phyloP scores from a whole-genome alignment of 1,140 invertebrate genomes.

The Matsumurasca onukii region DNA sequence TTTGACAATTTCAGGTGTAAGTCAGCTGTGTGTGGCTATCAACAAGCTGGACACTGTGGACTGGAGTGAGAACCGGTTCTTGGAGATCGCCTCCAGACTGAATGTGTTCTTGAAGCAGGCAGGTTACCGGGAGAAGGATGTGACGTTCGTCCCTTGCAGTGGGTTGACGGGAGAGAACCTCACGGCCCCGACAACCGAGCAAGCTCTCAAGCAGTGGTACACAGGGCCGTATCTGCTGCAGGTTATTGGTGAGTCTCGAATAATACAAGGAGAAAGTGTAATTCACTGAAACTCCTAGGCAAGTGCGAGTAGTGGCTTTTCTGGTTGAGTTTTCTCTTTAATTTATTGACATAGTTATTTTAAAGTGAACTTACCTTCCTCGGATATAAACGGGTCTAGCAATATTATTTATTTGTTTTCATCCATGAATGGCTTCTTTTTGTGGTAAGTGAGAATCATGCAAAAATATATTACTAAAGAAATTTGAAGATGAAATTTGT shows the following conservation, averaged over 20 bases:
- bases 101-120: conserved; percentile 90
- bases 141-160: conserved; percentile 93
- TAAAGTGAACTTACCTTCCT: too few relatives aligned
- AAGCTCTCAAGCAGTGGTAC: conserved; percentile 79
- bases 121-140: conserved; percentile 88
- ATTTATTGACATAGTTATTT: too few relatives aligned
- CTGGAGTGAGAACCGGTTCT: conserved; percentile 80
- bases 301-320: too few relatives aligned
- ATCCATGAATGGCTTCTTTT: too few relatives aligned
- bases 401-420: too few relatives aligned
- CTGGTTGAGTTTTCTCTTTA: too few relatives aligned
- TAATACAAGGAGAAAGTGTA: too few relatives aligned
- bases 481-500: too few relatives aligned
- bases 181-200: conserved; percentile 64
- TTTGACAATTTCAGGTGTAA: conserved; percentile 74
- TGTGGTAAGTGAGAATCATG: too few relatives aligned
- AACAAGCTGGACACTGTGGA: conserved; percentile 83
- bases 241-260: conserved; percentile 66
- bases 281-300: too few relatives aligned
- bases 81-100: conserved; percentile 84
- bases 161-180: conserved; percentile 95
- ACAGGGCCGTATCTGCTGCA: conserved; percentile 77
- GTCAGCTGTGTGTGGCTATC: conserved; percentile 80
- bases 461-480: too few relatives aligned
- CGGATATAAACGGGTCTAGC: too few relatives aligned